Percentiles rank a stretch among this genome's conserved stretches.
Conservation (phyloP, 2,797 vertebrate species). For the Tragelaphus eurycerus region DNA sequence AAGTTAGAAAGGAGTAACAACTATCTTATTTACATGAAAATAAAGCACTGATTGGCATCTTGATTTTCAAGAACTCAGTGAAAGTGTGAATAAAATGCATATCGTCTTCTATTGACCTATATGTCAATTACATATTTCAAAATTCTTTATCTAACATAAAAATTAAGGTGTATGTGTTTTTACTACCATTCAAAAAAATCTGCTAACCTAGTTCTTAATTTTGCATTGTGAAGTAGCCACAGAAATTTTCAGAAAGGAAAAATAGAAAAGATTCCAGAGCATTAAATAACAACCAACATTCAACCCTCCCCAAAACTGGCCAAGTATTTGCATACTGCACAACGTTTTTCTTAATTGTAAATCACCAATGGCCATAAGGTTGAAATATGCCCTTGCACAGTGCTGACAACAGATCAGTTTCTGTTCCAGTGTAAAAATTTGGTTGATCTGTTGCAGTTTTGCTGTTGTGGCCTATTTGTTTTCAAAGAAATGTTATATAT, state of each 20-base stretch:
- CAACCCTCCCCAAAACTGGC: background rate
- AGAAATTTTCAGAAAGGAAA: background rate
- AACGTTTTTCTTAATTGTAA: background rate
- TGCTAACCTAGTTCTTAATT: background rate
- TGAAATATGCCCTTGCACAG: rapidly evolving
- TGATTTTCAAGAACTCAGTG: constrained; percentile 13
- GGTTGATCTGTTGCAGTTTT: background rate
- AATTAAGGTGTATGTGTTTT: background rate
- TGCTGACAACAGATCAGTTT: background rate
- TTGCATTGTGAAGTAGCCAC: background rate
- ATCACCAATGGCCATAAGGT: background rate
- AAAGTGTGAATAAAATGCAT: background rate
- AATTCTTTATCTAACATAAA: background rate
- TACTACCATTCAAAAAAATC: background rate
- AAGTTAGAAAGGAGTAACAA: background rate
- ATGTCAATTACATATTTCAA: background rate
- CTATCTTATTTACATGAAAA: background rate
- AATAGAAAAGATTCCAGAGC: background rate
- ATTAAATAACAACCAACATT: background rate
- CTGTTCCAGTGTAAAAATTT: background rate
- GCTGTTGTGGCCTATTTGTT: background rate
- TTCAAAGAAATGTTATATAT: background rate
- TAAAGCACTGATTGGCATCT: background rate
- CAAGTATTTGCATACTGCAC: background rate
- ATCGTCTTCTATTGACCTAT: background rate